Percentiles rank a stretch among this genome's conserved stretches.
Conservation (phyloP, 1,140 invertebrate genomes). For the Solenopsis invicta region DNA sequence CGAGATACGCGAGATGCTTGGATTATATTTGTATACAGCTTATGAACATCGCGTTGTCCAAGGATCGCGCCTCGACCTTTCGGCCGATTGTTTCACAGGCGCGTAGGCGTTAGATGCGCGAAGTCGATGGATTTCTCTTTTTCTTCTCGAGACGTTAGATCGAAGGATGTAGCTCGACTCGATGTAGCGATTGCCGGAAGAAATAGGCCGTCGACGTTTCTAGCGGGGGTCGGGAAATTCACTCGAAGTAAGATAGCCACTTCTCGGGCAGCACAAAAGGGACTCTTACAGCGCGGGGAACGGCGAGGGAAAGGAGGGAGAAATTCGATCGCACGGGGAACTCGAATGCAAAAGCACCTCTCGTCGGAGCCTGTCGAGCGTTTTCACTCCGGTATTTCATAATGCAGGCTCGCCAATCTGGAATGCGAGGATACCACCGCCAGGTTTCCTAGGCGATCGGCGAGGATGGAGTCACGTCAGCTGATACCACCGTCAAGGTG, state of each 20-base stretch:
- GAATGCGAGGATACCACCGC: conserved; percentile 56
- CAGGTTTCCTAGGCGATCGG: conserved; percentile 60
- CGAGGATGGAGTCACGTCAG: not conserved
- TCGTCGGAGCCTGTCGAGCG: conserved; percentile 70
- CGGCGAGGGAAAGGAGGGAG: conserved; percentile 18
- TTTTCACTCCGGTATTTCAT: conserved; percentile 77
- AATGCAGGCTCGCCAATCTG: conserved; percentile 61
- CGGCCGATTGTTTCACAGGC: conserved; percentile 11
- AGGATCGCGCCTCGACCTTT: conserved; percentile 29
- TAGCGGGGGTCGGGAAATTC: conserved; percentile 60
- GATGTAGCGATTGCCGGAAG: not conserved
- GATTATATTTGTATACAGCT: not conserved
- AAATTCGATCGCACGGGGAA: conserved; percentile 67
- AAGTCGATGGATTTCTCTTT: conserved; percentile 28
- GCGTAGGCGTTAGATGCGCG: conserved; percentile 32
- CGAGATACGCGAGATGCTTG: not conserved
- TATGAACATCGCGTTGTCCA: not conserved
- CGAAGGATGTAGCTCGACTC: not conserved
- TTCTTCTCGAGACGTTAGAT: conserved; percentile 12
- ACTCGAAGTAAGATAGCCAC: conserved; percentile 27
- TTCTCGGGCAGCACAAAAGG: conserved; percentile 13
- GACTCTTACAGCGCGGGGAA: not conserved
- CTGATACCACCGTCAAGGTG: not conserved
- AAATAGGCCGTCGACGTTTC: conserved; percentile 43
- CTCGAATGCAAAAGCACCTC: conserved; percentile 79